Base-by-base conservation (phyloP, 2,797 vertebrate species). In the Xerus rutilus region DNA sequence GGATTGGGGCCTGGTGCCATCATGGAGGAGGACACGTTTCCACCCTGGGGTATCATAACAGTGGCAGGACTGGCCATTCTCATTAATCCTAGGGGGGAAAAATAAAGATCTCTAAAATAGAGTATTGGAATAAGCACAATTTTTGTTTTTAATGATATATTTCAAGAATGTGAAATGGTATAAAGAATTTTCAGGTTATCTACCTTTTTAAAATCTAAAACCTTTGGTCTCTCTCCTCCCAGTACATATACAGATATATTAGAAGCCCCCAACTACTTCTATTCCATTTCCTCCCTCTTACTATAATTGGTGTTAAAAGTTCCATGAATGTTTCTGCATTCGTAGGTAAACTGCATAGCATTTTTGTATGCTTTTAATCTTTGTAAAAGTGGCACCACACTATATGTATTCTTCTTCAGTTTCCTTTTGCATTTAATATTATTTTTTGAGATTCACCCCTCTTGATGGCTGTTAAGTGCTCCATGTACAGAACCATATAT, bases 41-140 rank as follows among this genome's bases (percentile, higher is more conserved):
- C 99, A 91, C 99, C 98, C 96, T 99, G 98, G 57, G 99, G 98
- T 98, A 99, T 99, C 99, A 99, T 99, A 3, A 99, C 98, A 97
- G 98, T 95, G 86, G 99, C 97, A 35, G 99, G 99, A 97, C 98
- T 99, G 97, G 99, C 99, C 99, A 99, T 99, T 98, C 99, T 99
- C 97, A 99, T 98, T 72, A 99, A 99, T 97, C 99, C 99, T 99
- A 97, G 9, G 94, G 72, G 91, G 97, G 96, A 95, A 96, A 91
- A 76, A 45, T 28, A 96, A 91, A 96, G 94, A 84, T 54, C 15
- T 23, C 52, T 91, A 90, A 30, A 95, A 91, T 91, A 89, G 49
- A 91, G 39, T 92, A 93, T 32, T 92, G 82, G 57, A 95, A 92
- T 82, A 89, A 65, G 86, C 28, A 97, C 18, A 54, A 76, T 70